These are phyloP conservation scores for Rhinella marina DNA, from an alignment of 2,797 vertebrate genomes.

Conservation along the genomic window DNA sequence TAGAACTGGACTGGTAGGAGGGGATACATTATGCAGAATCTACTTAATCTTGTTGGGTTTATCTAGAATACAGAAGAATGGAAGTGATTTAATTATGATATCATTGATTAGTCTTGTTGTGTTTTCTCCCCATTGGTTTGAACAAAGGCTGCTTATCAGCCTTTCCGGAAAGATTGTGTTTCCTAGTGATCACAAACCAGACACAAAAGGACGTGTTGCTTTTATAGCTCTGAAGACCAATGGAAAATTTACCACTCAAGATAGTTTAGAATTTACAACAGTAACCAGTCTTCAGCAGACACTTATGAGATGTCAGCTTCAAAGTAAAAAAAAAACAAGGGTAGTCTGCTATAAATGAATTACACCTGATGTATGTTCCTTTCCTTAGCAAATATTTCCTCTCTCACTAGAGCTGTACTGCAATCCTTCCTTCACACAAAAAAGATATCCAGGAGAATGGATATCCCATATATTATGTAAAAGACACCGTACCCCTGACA, in stretches of 20 bases:
- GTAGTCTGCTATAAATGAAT: neutral
- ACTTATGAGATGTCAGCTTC: neutral
- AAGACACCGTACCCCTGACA: no score
- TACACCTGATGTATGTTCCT: neutral
- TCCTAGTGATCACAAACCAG: neutral
- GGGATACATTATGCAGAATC: neutral
- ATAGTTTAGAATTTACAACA: constrained; percentile 5
- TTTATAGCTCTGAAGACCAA: neutral
- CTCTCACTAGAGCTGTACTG: no score
- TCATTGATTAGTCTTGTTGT: neutral
- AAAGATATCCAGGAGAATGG: no score
- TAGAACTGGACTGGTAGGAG: no score
- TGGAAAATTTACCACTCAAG: constrained; percentile 19
- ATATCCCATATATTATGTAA: no score
- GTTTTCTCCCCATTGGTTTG: neutral
- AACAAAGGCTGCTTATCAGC: neutral
- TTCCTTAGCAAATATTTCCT: no score
- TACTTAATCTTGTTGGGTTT: neutral
- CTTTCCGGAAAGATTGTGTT: neutral
- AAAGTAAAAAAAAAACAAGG: neutral
- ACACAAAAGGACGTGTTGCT: neutral
- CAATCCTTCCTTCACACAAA: no score
- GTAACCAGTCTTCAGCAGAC: neutral
- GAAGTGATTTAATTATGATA: constrained; percentile 3
- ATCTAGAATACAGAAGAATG: neutral